Conservation (phyloP, 2,113 vertebrate genomes). For the Phylloscopus trochiloides region DNA sequence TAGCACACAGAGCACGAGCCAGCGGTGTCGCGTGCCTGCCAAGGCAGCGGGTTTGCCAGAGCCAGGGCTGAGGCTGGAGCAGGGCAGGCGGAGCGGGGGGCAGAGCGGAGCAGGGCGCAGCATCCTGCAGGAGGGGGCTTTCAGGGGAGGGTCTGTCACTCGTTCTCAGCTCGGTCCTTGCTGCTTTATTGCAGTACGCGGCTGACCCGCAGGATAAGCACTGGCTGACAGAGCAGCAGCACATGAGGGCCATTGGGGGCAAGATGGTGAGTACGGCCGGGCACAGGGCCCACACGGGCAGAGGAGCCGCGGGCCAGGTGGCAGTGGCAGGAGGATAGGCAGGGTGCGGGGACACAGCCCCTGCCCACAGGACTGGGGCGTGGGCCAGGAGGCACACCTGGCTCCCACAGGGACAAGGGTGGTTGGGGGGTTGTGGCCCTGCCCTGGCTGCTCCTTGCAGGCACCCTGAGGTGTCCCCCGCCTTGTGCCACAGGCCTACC, state of each 20-base stretch:
- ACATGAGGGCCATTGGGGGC: conserved; percentile 97
- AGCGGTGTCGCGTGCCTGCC: rapidly evolving
- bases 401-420: rapidly evolving
- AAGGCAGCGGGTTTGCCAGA: rapidly evolving
- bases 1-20: background rate
- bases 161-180: conserved; percentile 25
- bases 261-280: conserved; percentile 87
- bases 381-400: background rate
- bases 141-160: background rate
- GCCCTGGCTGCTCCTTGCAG: rapidly evolving
- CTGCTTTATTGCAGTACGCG: conserved; percentile 83
- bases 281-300: background rate
- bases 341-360: rapidly evolving
- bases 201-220: conserved; percentile 97
- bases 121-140: background rate
- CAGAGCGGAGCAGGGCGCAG: background rate
- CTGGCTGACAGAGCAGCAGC: conserved; percentile 94
- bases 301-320: background rate
- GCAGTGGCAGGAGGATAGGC: background rate
- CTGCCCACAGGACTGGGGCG: rapidly evolving
- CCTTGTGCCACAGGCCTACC: conserved; percentile 83
- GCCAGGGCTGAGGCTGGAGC: background rate
- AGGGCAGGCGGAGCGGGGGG: background rate
- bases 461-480: background rate
- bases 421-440: rapidly evolving